Percentiles rank a stretch among this genome's conserved stretches.
Conservation (phyloP, 2,888 invertebrate genomes). For the Myopa testacea region DNA sequence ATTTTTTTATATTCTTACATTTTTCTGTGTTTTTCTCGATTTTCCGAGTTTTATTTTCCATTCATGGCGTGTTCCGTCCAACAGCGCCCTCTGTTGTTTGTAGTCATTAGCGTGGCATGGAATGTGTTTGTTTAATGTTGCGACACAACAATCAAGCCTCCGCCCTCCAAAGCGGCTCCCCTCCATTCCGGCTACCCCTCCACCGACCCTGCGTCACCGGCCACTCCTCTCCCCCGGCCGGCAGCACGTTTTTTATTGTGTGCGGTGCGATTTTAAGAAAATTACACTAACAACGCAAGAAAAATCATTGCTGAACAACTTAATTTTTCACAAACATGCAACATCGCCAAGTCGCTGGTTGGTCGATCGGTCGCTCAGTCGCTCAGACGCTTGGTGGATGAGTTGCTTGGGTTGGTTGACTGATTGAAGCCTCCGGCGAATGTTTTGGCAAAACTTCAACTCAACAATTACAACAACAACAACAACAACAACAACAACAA, state of each 20-base stretch:
- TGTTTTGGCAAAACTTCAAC: background rate
- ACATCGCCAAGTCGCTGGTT: constrained; percentile 27
- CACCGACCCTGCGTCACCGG: background rate
- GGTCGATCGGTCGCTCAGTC: background rate
- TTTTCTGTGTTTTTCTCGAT: too few relatives aligned
- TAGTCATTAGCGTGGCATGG: too few relatives aligned
- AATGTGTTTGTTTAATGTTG: constrained; percentile 20
- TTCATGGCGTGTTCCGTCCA: too few relatives aligned
- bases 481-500: background rate
- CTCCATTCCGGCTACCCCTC: background rate
- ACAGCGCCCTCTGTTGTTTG: too few relatives aligned
- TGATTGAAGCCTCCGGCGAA: background rate
- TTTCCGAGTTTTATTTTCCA: too few relatives aligned
- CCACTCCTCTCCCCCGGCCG: background rate
- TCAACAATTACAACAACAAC: background rate
- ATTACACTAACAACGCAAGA: constrained; percentile 45
- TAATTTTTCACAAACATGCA: constrained; percentile 58
- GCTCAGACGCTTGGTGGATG: background rate
- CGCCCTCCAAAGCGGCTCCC: background rate
- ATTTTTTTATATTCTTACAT: too few relatives aligned
- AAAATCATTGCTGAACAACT: constrained; percentile 53
- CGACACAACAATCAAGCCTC: background rate
- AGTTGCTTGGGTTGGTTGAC: too few relatives aligned
- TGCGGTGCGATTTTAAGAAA: constrained; percentile 4
- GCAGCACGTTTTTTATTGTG: background rate